Evolutionary conservation across 1,140 invertebrate genomes (phyloP).

Genomic region (Bombyx mori): DNA sequence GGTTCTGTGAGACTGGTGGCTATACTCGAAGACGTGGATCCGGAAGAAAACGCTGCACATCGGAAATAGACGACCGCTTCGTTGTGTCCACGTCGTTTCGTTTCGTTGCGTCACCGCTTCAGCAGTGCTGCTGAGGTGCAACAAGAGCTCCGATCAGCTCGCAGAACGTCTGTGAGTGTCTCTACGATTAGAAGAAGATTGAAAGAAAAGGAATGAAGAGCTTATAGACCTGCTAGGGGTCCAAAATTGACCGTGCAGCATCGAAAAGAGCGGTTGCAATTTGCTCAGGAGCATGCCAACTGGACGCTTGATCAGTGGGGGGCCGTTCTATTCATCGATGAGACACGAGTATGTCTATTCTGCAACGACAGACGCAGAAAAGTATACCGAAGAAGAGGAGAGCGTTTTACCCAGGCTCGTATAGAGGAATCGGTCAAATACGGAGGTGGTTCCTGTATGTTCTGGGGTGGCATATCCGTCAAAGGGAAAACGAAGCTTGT

Average conservation of each 20-base stretch:
- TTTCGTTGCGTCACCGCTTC: conserved; percentile 4
- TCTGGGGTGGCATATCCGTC: conserved; percentile 16
- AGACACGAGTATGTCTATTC: conserved; percentile 11
- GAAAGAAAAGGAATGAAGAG: not conserved
- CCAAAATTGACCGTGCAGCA: conserved; percentile 13
- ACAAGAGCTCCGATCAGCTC: not conserved
- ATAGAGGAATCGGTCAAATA: conserved; percentile 16
- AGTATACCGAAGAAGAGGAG: conserved; percentile 11
- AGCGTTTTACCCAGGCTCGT: conserved; percentile 10
- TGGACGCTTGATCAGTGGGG: conserved; percentile 12
- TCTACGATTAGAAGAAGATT: conserved; percentile 2
- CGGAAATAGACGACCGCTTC: conserved; percentile 14
- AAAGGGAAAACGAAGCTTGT: conserved; percentile 15
- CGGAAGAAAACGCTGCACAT: conserved; percentile 5
- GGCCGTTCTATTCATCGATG: conserved; percentile 16
- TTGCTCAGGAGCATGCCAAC: conserved; percentile 11
- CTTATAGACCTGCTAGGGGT: conserved; percentile 6
- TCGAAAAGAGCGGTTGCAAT: conserved; percentile 11
- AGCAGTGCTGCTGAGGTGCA: conserved; percentile 6
- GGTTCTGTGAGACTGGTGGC: conserved; percentile 6
- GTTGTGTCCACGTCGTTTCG: conserved; percentile 7
- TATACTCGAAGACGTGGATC: conserved; percentile 8
- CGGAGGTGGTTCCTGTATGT: conserved; percentile 9
- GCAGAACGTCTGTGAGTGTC: conserved; percentile 2
- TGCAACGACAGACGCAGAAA: conserved; percentile 7